A percentile compares a stretch with the other conserved stretches of the same genome.
These are phyloP conservation scores for Sitophilus oryzae DNA, from an alignment of 1,140 invertebrate species.

Conservation along the genomic window DNA sequence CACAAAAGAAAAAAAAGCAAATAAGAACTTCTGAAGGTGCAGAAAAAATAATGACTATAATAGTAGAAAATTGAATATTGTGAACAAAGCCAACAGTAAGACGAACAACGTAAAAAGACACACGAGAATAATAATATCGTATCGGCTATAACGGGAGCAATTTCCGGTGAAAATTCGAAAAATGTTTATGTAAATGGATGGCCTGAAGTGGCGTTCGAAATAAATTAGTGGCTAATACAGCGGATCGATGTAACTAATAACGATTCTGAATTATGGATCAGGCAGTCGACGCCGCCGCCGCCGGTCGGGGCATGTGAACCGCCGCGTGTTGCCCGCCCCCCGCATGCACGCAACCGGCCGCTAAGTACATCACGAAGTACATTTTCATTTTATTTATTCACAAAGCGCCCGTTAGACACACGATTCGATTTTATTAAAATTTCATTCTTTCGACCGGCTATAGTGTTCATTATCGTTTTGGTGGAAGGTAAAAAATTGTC, in stretches of 20 bases:
- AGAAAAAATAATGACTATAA: too few species aligned
- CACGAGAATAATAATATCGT: too few species aligned
- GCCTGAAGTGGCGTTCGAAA: slow-evolving; percentile 11
- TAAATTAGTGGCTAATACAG: slow-evolving; percentile 13
- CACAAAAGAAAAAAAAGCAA: too few species aligned
- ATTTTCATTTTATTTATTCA: slow-evolving; percentile 23
- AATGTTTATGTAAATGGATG: slow-evolving; percentile 15
- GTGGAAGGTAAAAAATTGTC: too few species aligned
- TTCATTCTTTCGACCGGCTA: neutral
- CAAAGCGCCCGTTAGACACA: slow-evolving; percentile 4
- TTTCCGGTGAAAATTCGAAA: neutral
- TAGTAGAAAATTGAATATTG: too few species aligned
- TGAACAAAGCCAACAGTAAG: too few species aligned
- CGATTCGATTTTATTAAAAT: slow-evolving; percentile 13
- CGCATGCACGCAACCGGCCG: slow-evolving; percentile 7
- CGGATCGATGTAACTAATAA: slow-evolving; percentile 18
- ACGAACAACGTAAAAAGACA: too few species aligned
- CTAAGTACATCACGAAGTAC: slow-evolving; percentile 18
- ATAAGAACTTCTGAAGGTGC: too few species aligned
- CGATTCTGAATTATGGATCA: slow-evolving; percentile 22
- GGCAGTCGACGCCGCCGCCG: neutral
- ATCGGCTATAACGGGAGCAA: too few species aligned
- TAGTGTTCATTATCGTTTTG: neutral
- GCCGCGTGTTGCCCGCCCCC: slow-evolving; percentile 13
- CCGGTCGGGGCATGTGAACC: slow-evolving; percentile 15